Percentiles rank a stretch among this genome's conserved stretches.
Conservation (phyloP, 2,888 invertebrate species). For the Octonoba sinensis region DNA sequence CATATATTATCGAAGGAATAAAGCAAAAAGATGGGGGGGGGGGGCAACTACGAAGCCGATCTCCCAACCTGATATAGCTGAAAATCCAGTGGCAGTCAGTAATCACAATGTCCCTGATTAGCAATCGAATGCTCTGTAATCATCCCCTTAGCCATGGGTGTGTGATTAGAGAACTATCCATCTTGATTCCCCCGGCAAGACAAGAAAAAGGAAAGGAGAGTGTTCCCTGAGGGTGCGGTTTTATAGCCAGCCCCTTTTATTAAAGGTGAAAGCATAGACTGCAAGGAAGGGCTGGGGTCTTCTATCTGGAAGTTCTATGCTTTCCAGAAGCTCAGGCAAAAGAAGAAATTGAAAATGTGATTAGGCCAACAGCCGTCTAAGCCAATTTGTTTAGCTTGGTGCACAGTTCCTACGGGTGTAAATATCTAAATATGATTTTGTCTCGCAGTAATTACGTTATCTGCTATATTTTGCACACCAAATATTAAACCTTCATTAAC, state of each 20-base stretch:
- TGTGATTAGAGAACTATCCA: slow-evolving; percentile 58
- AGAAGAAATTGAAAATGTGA: too few relatives aligned
- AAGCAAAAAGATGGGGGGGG: not conserved
- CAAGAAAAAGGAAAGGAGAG: slow-evolving; percentile 14
- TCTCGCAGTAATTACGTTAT: too few relatives aligned
- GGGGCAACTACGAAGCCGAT: slow-evolving; percentile 6
- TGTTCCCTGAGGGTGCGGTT: slow-evolving; percentile 21
- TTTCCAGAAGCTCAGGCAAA: too few relatives aligned
- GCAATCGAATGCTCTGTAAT: slow-evolving; percentile 62
- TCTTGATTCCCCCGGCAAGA: slow-evolving; percentile 28
- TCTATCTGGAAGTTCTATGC: too few relatives aligned
- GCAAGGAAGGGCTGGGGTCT: too few relatives aligned
- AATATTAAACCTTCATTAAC: too few relatives aligned
- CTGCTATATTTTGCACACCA: too few relatives aligned
- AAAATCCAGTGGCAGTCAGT: slow-evolving; percentile 59
- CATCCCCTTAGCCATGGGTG: slow-evolving; percentile 61
- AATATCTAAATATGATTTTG: too few relatives aligned
- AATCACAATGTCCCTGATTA: slow-evolving; percentile 63
- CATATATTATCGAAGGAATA: slow-evolving; percentile 14
- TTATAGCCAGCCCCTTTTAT: slow-evolving; percentile 31
- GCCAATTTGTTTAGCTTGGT: too few relatives aligned
- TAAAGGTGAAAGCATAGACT: slow-evolving; percentile 9
- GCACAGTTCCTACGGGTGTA: too few relatives aligned
- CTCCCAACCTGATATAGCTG: slow-evolving; percentile 30
- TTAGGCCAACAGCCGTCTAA: too few relatives aligned